phyloP scores from a whole-genome alignment of 2,113 vertebrate species.

The Myotis yumanensis region DNA sequence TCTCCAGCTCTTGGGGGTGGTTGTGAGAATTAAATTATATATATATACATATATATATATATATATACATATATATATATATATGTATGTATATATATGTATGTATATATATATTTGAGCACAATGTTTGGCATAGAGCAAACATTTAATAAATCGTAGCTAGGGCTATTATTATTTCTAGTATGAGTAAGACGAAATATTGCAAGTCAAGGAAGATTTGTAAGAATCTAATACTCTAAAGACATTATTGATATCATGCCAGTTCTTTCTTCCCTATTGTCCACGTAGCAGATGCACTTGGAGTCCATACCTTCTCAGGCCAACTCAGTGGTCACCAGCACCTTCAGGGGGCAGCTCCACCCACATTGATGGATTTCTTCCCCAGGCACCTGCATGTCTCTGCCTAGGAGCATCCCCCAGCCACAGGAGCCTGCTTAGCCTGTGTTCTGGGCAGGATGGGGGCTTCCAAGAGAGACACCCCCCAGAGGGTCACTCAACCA shows the following conservation, averaged over 20 bases:
- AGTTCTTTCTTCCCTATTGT: not conserved
- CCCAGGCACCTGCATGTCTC: not conserved
- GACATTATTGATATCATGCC: not conserved
- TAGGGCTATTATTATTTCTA: not conserved
- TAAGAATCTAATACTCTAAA: not conserved
- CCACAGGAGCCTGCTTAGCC: not conserved
- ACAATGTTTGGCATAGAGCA: not conserved
- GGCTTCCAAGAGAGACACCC: not conserved
- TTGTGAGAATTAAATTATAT: not conserved
- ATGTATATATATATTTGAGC: too few species aligned
- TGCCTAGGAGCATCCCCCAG: not conserved
- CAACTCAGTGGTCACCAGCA: not conserved
- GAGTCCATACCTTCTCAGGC: not conserved
- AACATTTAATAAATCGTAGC: not conserved
- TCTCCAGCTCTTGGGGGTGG: not conserved
- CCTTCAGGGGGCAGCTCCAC: not conserved
- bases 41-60: fast-evolving
- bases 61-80: too few species aligned
- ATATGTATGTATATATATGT: too few species aligned
- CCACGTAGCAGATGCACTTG: fast-evolving
- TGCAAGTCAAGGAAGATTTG: not conserved
- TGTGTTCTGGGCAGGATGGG: not conserved
- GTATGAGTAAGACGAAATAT: not conserved
- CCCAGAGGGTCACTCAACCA: not conserved
- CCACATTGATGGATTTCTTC: not conserved